Conservation (phyloP, 1,140 invertebrate species). For the Theocolax elegans region DNA sequence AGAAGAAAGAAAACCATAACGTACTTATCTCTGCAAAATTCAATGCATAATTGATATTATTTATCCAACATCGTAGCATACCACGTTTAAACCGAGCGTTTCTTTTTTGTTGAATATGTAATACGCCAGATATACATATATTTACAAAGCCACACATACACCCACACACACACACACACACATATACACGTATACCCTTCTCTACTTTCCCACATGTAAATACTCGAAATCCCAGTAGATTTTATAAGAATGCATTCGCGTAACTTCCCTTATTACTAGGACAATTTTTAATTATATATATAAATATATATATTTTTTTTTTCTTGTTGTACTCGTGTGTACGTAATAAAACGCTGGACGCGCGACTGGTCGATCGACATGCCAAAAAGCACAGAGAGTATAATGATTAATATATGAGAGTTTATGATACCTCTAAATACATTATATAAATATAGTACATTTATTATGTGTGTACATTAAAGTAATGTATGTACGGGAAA, state of each 20-base stretch:
- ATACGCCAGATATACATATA: constrained; percentile 7
- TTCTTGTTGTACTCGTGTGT: constrained; percentile 26
- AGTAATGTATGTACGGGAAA: constrained; percentile 17
- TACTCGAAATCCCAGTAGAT: constrained; percentile 16
- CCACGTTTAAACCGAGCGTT: background rate
- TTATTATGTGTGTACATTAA: constrained; percentile 9
- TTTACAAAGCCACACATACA: too few relatives aligned
- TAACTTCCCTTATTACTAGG: constrained; percentile 17
- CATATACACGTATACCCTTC: constrained; percentile 2
- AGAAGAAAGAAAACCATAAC: too few relatives aligned
- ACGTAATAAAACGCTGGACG: constrained; percentile 44
- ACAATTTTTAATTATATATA: constrained; percentile 29
- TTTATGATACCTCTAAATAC: constrained; percentile 32
- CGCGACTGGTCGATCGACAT: constrained; percentile 61
- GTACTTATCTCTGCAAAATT: background rate
- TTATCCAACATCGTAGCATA: background rate
- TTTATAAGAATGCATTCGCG: constrained; percentile 9
- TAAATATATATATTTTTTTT: constrained; percentile 7
- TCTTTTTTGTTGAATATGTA: constrained; percentile 11
- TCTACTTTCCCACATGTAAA: constrained; percentile 30
- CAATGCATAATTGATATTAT: background rate
- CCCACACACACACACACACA: too few relatives aligned
- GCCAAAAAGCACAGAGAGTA: constrained; percentile 64
- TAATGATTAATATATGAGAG: constrained; percentile 39
- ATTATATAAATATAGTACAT: constrained; percentile 43